Evolutionary conservation across 2,113 vertebrate genomes (phyloP).

Genomic region (Castor canadensis): DNA sequence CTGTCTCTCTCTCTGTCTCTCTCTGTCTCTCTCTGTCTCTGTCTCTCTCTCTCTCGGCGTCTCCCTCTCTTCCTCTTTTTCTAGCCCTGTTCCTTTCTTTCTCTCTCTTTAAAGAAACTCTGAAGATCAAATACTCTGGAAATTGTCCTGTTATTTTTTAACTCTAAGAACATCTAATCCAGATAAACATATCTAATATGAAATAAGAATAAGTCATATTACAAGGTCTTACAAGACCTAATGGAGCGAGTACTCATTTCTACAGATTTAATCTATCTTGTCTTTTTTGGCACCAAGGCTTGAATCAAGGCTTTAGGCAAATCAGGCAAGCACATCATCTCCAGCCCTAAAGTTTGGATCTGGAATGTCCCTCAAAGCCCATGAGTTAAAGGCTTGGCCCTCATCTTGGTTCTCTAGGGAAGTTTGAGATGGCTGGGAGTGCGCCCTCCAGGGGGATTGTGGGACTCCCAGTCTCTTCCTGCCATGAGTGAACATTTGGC

Average conservation of each 20-base stretch:
- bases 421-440: too few relatives aligned
- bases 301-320: too few relatives aligned
- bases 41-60: background rate
- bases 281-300: too few relatives aligned
- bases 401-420: too few relatives aligned
- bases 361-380: too few relatives aligned
- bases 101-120: background rate
- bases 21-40: background rate
- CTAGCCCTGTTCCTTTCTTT: background rate
- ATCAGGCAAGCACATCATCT: too few relatives aligned
- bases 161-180: constrained; percentile 7
- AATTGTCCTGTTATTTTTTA: constrained; percentile 27
- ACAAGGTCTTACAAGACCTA: background rate
- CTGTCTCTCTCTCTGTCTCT: background rate
- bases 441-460: too few relatives aligned
- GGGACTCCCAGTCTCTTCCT: too few relatives aligned
- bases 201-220: background rate
- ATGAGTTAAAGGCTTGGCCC: too few relatives aligned
- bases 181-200: background rate
- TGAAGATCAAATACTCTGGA: constrained; percentile 12
- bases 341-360: too few relatives aligned
- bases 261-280: too few relatives aligned
- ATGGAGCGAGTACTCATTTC: background rate
- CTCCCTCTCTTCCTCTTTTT: background rate
- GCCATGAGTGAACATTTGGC: too few relatives aligned